Conservation (phyloP, 2,113 vertebrate genomes). For the Grantiella picta region DNA sequence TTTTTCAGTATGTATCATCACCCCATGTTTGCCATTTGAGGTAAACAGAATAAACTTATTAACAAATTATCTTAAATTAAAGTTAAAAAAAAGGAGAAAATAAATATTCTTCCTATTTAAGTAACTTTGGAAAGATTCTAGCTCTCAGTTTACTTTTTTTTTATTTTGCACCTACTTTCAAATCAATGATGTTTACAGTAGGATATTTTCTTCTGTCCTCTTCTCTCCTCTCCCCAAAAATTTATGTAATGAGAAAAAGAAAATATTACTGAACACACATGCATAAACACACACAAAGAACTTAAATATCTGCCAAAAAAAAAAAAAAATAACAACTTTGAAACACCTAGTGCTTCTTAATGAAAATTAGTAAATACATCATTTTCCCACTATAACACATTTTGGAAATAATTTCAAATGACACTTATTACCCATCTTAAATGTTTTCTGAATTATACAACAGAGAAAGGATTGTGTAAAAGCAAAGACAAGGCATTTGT, state of each 20-base stretch:
- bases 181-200: background rate
- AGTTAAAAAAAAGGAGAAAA: background rate
- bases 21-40: background rate
- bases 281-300: fast-evolving
- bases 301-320: background rate
- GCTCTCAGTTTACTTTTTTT: fast-evolving
- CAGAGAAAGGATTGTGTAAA: background rate
- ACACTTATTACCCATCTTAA: background rate
- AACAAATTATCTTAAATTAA: background rate
- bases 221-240: background rate
- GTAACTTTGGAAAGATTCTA: background rate
- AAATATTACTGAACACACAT: background rate
- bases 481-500: background rate
- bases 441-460: background rate
- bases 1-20: background rate
- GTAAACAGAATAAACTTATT: background rate
- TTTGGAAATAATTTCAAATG: background rate
- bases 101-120: background rate
- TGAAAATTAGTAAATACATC: background rate
- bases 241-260: background rate
- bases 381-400: background rate
- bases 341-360: background rate
- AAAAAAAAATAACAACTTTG: background rate
- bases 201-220: background rate
- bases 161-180: background rate